phyloP scores from a whole-genome alignment of 2,113 vertebrate genomes.

The Spilogale gracilis region DNA sequence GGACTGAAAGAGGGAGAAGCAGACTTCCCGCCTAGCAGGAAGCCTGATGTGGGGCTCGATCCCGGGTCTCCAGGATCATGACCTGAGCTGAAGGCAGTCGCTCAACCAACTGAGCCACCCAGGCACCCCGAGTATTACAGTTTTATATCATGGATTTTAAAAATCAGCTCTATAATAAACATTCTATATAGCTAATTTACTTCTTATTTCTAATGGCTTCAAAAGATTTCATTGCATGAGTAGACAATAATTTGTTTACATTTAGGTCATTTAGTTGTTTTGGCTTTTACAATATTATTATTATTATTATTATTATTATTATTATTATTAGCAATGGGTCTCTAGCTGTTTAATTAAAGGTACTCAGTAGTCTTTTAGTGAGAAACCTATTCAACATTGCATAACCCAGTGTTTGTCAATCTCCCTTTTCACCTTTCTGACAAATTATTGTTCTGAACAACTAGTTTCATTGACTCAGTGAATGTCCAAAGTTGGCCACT shows the following conservation, averaged over 20 bases:
- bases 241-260: neutral
- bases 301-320: neutral
- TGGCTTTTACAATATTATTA: neutral
- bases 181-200: neutral
- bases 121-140: no score
- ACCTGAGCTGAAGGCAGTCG: no score
- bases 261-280: constrained; percentile 28
- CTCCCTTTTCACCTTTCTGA: neutral
- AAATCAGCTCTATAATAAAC: neutral
- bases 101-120: no score
- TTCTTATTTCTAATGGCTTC: constrained; percentile 29
- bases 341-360: neutral
- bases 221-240: neutral
- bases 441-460: neutral
- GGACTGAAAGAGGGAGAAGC: no score
- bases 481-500: neutral
- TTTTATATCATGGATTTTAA: neutral
- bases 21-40: no score
- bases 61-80: no score
- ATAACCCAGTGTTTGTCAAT: neutral
- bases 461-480: neutral
- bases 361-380: neutral
- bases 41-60: no score
- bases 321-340: neutral
- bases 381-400: neutral